phyloP scores from a whole-genome alignment of 1,140 invertebrate genomes.

The Andricus grossulariae region DNA sequence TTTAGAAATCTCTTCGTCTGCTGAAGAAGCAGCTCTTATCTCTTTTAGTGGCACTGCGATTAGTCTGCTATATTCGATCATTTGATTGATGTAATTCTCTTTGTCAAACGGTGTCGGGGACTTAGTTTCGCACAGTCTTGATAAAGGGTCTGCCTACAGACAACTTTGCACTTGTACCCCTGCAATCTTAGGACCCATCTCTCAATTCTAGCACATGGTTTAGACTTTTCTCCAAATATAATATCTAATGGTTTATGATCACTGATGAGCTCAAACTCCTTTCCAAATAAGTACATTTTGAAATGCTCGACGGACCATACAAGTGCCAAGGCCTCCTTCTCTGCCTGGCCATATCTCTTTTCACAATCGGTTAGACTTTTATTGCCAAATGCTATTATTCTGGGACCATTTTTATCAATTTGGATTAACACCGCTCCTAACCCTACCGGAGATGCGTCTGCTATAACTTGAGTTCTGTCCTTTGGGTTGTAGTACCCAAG shows the following conservation, averaged over 20 bases:
- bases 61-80: not conserved
- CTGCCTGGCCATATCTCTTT: slow-evolving; percentile 45
- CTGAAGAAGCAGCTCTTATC: not conserved
- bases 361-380: slow-evolving; percentile 43
- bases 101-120: not conserved
- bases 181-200: slow-evolving; percentile 43
- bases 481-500: slow-evolving; percentile 47
- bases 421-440: slow-evolving; percentile 68
- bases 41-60: not conserved
- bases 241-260: slow-evolving; percentile 64
- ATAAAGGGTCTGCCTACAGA: slow-evolving; percentile 57
- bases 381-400: slow-evolving; percentile 40
- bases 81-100: not conserved
- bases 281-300: too few species aligned
- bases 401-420: slow-evolving; percentile 32
- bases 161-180: slow-evolving; percentile 38
- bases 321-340: slow-evolving; percentile 42
- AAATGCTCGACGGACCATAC: too few species aligned
- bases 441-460: slow-evolving; percentile 69
- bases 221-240: slow-evolving; percentile 45
- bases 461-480: slow-evolving; percentile 64
- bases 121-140: slow-evolving; percentile 41
- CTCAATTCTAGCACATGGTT: slow-evolving; percentile 52
- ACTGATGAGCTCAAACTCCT: slow-evolving; percentile 52
- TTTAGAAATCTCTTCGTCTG: not conserved